Base-by-base conservation (phyloP, 2,113 vertebrate genomes). In the Chascanopsetta lugubris region DNA sequence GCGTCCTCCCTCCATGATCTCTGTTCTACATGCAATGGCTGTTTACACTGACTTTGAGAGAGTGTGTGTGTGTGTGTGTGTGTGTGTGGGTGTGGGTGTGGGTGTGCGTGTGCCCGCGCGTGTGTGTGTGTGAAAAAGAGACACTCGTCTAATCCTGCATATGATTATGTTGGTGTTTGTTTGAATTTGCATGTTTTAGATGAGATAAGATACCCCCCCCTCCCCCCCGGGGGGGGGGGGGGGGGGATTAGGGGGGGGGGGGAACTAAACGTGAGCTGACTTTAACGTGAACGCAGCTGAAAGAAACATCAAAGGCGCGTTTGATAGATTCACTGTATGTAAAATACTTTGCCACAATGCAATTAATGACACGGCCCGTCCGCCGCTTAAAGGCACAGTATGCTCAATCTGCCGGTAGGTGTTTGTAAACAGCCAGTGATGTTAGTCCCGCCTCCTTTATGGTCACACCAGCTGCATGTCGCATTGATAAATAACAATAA, bases 1-100 rank as follows among this genome's bases (percentile, higher is more conserved):
- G 34, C 45, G 40, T 55, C 24, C 36, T 82, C 65, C 27, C 56
- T 73, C n/a, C 65, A 75, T 83, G 79, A 75, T 77, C 72, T 49
- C 77, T 56, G 69, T 50, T 69, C 45, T 57, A 69, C 48, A 71
- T 57, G 26, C 11, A 6, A 45, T 51, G 47, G n/a, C 36, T 60
- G 60, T 78, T 64, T 58, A 34, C 20, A 40, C 9, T 73, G 38
- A 25, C 11, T 32, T 20, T 56, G 56, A 30, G 32, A 61, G 45
- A 22, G 50, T 22, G 47, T 43, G 50, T 68, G 63, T 32, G 63
- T 50, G 48, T 46, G 56, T 26, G 18, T 32, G 42, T 20, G 56
- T 36, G 45, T 20, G 18, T 42, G 49, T 24, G 15, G 38, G 24
- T 21, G 61, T 18, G 32, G 13, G 54, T 22, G 20, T 11, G 20